These are phyloP conservation scores for Zosterops hypoxanthus DNA, from an alignment of 2,113 vertebrate genomes.

Conservation along the genomic window DNA sequence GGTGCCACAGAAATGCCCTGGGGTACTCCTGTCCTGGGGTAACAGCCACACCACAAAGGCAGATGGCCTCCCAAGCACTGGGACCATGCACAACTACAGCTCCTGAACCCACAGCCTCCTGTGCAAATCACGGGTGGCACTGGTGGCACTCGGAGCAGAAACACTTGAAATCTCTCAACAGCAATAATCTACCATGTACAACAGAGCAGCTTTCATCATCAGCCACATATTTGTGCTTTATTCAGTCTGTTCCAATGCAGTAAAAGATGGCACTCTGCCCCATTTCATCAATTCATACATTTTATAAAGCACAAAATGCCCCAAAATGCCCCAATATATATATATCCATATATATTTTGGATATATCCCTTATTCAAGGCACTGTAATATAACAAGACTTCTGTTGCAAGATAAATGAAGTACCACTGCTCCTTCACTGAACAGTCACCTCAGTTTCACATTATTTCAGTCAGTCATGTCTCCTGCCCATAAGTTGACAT, in stretches of 20 bases:
- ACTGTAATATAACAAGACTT: neutral
- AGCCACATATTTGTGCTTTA: neutral
- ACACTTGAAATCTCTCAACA: neutral
- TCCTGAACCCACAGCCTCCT: neutral
- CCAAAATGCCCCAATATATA: too few species aligned
- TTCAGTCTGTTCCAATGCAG: neutral
- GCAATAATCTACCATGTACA: accelerated
- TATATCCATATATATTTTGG: neutral
- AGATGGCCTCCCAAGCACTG: neutral
- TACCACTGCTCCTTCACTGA: neutral
- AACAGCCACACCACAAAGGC: neutral
- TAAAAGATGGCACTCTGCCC: neutral
- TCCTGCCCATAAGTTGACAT: neutral
- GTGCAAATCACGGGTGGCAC: accelerated
- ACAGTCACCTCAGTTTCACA: neutral
- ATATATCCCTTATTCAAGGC: neutral
- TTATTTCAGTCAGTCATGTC: neutral
- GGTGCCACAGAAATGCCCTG: neutral
- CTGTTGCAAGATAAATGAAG: neutral
- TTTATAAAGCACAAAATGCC: neutral
- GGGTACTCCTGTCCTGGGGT: neutral
- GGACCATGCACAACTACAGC: accelerated
- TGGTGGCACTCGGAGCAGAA: neutral
- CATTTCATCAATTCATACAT: neutral
- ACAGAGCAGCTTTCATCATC: neutral